Percentiles rank a stretch among this genome's conserved stretches.
Evolutionary conservation across 2,113 vertebrate species (phyloP).

Genomic region (Nerophis lumbriciformis): DNA sequence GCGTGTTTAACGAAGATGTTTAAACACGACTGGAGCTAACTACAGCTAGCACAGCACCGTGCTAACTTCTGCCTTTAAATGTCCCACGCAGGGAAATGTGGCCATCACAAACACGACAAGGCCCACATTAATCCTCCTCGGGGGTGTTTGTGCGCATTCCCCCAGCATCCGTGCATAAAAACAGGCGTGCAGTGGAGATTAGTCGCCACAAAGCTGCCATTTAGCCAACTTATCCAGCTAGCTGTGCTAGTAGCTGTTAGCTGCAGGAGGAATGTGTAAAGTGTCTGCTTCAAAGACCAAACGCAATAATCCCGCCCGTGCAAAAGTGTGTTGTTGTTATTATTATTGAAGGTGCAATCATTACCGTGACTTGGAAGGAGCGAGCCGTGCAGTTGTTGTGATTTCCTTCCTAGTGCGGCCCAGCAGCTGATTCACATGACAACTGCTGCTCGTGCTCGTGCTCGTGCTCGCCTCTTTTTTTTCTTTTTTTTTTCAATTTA

Average conservation of each 20-base stretch:
- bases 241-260: conserved; percentile 41
- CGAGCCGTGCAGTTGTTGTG: conserved; percentile 41
- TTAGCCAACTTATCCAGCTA: conserved; percentile 32
- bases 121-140: conserved; percentile 32
- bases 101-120: conserved; percentile 40
- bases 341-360: background rate
- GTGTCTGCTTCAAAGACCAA: background rate
- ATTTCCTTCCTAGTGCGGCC: conserved; percentile 53
- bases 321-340: too few species aligned
- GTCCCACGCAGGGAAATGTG: conserved; percentile 45
- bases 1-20: background rate
- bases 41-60: conserved; percentile 28
- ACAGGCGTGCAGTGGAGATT: background rate
- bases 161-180: too few species aligned
- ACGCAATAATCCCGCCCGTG: background rate
- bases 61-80: conserved; percentile 67
- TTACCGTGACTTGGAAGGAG: conserved; percentile 47
- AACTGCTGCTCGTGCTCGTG: conserved; percentile 34
- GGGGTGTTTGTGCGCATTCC: conserved; percentile 3
- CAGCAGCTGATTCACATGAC: conserved; percentile 73
- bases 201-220: background rate
- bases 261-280: conserved; percentile 45
- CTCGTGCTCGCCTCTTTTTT: conserved; percentile 1
- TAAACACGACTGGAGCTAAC: conserved; percentile 2
- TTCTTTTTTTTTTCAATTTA: too few species aligned